These are phyloP conservation scores for Rhinopomastus cyanomelas DNA, from an alignment of 2,113 vertebrate species.

Conservation along the genomic window DNA sequence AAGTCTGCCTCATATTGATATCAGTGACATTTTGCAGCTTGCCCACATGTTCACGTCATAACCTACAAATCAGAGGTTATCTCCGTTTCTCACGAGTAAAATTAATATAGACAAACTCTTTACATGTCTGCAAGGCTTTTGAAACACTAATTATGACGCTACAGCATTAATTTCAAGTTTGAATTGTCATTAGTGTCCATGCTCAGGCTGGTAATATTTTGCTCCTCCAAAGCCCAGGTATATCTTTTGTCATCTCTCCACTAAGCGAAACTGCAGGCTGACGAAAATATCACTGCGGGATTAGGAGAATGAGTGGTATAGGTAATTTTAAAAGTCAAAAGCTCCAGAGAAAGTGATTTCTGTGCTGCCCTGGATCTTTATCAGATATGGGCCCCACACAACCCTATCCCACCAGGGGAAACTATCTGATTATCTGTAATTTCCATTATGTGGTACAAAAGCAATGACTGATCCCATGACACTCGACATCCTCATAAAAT, in stretches of 20 bases:
- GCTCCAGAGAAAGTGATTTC: neutral
- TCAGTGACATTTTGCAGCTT: neutral
- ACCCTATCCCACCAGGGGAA: neutral
- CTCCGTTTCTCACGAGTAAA: neutral
- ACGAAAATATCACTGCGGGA: neutral
- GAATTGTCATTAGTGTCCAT: neutral
- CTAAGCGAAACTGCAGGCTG: neutral
- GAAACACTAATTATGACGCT: neutral
- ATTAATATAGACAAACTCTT: neutral
- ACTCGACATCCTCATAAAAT: neutral
- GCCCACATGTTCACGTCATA: neutral
- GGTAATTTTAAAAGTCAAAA: neutral
- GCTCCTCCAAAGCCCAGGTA: neutral
- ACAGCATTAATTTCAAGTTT: neutral
- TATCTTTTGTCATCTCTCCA: neutral
- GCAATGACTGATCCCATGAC: neutral
- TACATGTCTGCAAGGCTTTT: neutral
- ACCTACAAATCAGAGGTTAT: neutral
- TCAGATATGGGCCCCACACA: neutral
- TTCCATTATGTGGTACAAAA: neutral
- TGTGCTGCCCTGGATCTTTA: neutral
- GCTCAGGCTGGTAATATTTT: neutral
- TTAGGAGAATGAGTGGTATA: neutral
- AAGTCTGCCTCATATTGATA: neutral
- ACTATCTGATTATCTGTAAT: neutral